Evolutionary conservation across 2,113 vertebrate genomes (phyloP).

Genomic region (Scatophagus argus): DNA sequence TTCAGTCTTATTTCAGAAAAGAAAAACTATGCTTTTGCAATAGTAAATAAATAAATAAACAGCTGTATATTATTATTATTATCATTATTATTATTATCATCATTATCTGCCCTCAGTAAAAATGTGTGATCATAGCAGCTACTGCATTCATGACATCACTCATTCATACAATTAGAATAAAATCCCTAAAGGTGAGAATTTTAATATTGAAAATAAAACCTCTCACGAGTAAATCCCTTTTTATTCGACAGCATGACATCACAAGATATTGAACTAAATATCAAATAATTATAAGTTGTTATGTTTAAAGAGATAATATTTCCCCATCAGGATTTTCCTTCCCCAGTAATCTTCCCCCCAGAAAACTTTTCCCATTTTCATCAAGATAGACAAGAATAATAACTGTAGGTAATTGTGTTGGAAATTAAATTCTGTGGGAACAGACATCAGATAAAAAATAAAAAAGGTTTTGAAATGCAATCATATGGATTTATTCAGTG

Average conservation of each 20-base stretch:
- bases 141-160: background rate
- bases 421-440: constrained; percentile 50
- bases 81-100: background rate
- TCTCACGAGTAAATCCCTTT: background rate
- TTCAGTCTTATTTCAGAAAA: constrained; percentile 32
- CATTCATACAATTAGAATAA: background rate
- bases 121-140: background rate
- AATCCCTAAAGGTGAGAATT: background rate
- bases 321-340: constrained; percentile 14
- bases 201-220: background rate
- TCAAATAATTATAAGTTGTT: background rate
- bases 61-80: background rate
- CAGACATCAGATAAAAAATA: constrained; percentile 52
- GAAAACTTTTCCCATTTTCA: constrained; percentile 43
- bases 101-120: background rate
- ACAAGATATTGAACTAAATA: background rate
- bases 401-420: constrained; percentile 36
- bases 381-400: constrained; percentile 41
- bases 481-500: constrained; percentile 50
- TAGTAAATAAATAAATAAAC: background rate
- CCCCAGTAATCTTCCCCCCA: background rate
- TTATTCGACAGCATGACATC: constrained; percentile 11
- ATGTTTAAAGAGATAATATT: constrained; percentile 5
- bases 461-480: constrained; percentile 62
- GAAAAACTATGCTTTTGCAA: background rate